Evolutionary conservation across 2,888 invertebrate genomes (phyloP), one percentile per base, ranked within the genome.

Genomic region (Tillus elongatus): DNA sequence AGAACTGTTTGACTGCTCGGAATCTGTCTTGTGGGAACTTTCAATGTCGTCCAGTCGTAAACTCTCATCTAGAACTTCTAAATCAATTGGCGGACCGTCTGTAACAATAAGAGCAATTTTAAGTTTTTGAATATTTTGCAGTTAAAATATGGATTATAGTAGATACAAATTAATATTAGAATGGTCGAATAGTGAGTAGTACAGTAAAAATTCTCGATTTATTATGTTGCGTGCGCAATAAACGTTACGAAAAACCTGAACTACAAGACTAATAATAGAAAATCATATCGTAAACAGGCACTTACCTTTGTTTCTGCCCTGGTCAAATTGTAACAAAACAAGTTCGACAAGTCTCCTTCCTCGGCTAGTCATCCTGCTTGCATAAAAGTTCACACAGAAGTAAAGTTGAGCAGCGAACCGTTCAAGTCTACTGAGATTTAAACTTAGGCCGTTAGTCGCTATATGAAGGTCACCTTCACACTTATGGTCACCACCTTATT

Each of bases 311-410:
- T 19, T 19, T 19, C n/a, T 19, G 24, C n/a, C 24, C n/a, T 19
- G 24, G 6, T 19, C 24, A 19, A 8, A 19, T 19, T 19, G 6
- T 19, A 19, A n/a, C n/a, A 19, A 19, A 19, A n/a, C 24, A 19
- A 19, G 24, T n/a, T 19, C 24, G 24, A n/a, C 24, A 19, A 19
- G 24, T 19, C 24, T 19, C n/a, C n/a, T 19, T 19, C 24, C 24
- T n/a, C 24, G 24, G 24, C 24, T 19, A 6, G n/a, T n/a, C 24
- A 19, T 19, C 24, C 24, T 19, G 24, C 24, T 19, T 19, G 24
- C 24, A 19, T 19, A 19, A 19, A 19, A 19, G n/a, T 19, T 19
- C 24, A 19, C 24, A 19, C 24, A 19, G n/a, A 19, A 19, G 6
- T 19, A 19, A 19, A 19, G 24, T 6, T 8, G n/a, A 19, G n/a